Conservation (phyloP, 2,888 invertebrate species). For the Prenolepis imparis region DNA sequence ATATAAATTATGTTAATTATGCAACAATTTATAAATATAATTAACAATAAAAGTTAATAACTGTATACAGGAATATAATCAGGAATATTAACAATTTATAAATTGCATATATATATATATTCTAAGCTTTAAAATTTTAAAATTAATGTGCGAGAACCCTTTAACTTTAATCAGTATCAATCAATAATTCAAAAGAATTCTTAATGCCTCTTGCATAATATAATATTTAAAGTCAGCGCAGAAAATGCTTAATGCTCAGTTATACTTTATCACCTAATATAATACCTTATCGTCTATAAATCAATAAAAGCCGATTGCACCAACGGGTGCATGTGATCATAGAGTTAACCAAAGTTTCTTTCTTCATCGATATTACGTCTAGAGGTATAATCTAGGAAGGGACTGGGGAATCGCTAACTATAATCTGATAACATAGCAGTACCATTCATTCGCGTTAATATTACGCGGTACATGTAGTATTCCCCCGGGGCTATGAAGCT, state of each 20-base stretch:
- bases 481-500: constrained; percentile 27
- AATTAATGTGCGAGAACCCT: constrained; percentile 9
- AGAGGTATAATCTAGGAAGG: constrained; percentile 37
- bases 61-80: background rate
- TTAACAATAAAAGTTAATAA: background rate
- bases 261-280: background rate
- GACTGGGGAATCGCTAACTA: constrained; percentile 47
- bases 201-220: background rate
- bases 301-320: constrained; percentile 41
- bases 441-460: constrained; percentile 51
- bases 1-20: background rate
- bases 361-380: constrained; percentile 37
- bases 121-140: background rate
- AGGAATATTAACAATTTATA: background rate
- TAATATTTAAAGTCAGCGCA: background rate
- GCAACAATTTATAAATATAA: background rate
- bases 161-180: background rate
- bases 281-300: constrained; percentile 11
- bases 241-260: background rate
- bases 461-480: constrained; percentile 26
- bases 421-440: constrained; percentile 42
- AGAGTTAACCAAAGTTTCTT: constrained; percentile 50
- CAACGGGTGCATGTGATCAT: constrained; percentile 39
- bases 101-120: background rate
- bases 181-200: constrained; percentile 4